phyloP scores from a whole-genome alignment of 2,113 vertebrate species.

The Electrona antarctica region DNA sequence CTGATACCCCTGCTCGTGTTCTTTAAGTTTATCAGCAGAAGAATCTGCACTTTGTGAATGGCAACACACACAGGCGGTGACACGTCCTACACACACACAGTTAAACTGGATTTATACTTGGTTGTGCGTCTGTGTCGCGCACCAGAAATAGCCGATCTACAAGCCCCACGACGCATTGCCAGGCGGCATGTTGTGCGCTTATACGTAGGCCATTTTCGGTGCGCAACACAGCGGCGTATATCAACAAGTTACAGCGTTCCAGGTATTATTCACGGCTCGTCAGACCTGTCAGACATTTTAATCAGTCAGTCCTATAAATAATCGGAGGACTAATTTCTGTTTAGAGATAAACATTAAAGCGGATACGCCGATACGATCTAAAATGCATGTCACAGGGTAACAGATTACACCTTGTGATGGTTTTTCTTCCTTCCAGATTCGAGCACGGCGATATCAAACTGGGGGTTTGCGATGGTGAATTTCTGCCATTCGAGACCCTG shows the following conservation, averaged over 20 bases:
- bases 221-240: too few relatives aligned
- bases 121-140: too few relatives aligned
- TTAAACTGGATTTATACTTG: too few relatives aligned
- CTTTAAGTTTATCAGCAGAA: slow-evolving; percentile 62
- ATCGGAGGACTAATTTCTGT: slow-evolving; percentile 4
- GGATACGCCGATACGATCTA: background rate
- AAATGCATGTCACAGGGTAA: background rate
- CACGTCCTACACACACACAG: slow-evolving; percentile 44
- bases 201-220: too few relatives aligned
- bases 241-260: slow-evolving; percentile 43
- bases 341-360: background rate
- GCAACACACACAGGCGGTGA: slow-evolving; percentile 65
- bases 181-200: too few relatives aligned
- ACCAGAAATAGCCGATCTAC: too few relatives aligned
- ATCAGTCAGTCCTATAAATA: background rate
- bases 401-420: background rate
- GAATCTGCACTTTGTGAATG: slow-evolving; percentile 70
- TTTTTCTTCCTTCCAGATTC: background rate
- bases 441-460: background rate
- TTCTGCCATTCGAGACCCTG: slow-evolving; percentile 1
- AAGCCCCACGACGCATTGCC: too few relatives aligned
- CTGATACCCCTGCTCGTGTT: slow-evolving; percentile 59
- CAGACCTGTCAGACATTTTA: slow-evolving; percentile 21
- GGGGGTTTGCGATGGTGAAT: background rate
- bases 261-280: slow-evolving; percentile 34